Evolutionary conservation across 1,140 invertebrate genomes (phyloP), one percentile per base, ranked within the genome.

Genomic region (Lamellibrachia luymesi): DNA sequence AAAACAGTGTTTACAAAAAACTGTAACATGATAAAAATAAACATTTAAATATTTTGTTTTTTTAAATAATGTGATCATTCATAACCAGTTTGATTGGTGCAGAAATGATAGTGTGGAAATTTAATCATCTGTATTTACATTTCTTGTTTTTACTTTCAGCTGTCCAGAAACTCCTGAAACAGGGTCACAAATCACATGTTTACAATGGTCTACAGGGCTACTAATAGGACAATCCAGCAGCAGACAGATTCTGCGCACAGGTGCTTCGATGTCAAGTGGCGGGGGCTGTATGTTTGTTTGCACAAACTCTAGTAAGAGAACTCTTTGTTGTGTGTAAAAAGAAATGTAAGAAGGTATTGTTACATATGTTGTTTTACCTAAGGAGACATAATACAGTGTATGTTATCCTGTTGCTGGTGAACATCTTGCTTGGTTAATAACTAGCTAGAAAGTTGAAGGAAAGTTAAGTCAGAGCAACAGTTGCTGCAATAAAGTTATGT

Each of bases 121-220:
- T 25, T 80, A 56, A 22, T 22, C 90, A 91, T 89, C 89, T 52
- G 50, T 89, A 93, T 6, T 94, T 51, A 93, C 38, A 94, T 94
- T 93, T 52, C 94, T 93, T 95, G 95, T 95, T 94, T 95, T 96
- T 94, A 95, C 92, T 98, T 97, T 94, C 96, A 98, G 98, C 96
- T 95, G 97, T 98, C 89, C 97, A 97, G 95, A 97, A 97, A 94
- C 97, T 98, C 93, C 95, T 98, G 38, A 97, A 97, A 94, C 97
- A 98, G 95, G 97, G 96, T 93, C 97, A 97, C 92, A 97, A 97
- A 92, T 97, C 97, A 94, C 97, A 97, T 96, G 96, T 98, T 91
- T 98, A 98, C 95, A 98, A 98, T 96, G 98, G 98, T 95, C 96
- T 98, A 94, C 96, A 97, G 95, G 96, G 96, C 90, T 96, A 96